Base-by-base conservation (phyloP, 1,140 invertebrate species). In the Tyrophagus putrescentiae region DNA sequence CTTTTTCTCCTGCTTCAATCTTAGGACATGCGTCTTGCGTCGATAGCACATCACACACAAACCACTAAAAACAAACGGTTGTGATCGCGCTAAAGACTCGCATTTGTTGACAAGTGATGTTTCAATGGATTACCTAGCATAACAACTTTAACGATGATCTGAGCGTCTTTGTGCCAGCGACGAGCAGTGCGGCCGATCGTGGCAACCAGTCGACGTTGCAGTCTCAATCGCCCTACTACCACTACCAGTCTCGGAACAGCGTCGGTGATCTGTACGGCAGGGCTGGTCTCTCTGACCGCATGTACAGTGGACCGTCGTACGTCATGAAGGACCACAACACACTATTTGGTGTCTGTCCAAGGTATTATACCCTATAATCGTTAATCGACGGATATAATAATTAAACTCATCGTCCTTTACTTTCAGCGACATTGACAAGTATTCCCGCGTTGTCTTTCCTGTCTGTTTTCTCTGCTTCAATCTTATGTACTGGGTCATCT, bases 271-370 rank as follows among this genome's bases (percentile, higher is more conserved):
- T 9, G 27, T 2, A 2, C 3, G 31, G 25, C 21, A 9, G 21
- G 11, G 21, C 32, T 1, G 45, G 45, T 23, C 27, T 9, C 21
- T 16, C 6, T 23, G 25, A 18, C 32, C 45, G 21, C 32, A 13
- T 16, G 13, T n/a, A 16, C 21, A 3, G 9, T 18, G 13, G 45
- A 3, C 45, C 48, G 31, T n/a, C 13, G 3, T 52, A 52, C 32
- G 16, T 16, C 16, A 11, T 52, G 13, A 52, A 52, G 23, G 84
- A 87, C 69, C 83, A 87, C 72, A 88, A 86, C 77, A 89, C 87
- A 72, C 76, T 90, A 64, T 83, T 86, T 69, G 81, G 89, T 67
- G 57, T 60, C 9, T 53, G 62, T 33, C 62, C 62, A 56, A 54
- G n/a, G n/a, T n/a, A n/a, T n/a, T n/a, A n/a, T n/a, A n/a, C n/a